phyloP scores from a whole-genome alignment of 2,888 invertebrate species.

The Fabriciana adippe region DNA sequence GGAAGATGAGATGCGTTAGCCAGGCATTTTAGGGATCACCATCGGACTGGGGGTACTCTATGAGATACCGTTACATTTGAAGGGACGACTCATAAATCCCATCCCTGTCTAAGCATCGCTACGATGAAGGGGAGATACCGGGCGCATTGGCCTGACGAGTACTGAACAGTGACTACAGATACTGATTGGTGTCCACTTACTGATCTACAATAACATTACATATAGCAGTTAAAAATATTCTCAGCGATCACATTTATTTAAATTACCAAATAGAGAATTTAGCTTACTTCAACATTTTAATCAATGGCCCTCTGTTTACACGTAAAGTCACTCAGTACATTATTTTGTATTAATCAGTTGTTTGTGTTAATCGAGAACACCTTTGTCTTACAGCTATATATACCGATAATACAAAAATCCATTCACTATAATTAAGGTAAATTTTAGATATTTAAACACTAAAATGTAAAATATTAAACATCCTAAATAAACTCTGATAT shows the following conservation, averaged over 20 bases:
- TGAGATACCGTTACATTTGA: slow-evolving; percentile 35
- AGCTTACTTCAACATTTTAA: slow-evolving; percentile 80
- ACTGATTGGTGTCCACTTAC: slow-evolving; percentile 62
- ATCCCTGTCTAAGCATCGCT: too few relatives aligned
- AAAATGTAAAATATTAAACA: slow-evolving; percentile 82
- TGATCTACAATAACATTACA: slow-evolving; percentile 73
- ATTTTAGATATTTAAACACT: slow-evolving; percentile 82
- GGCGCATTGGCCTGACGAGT: slow-evolving; percentile 4
- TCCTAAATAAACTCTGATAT: slow-evolving; percentile 83
- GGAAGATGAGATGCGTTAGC: slow-evolving; percentile 23
- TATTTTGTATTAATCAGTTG: slow-evolving; percentile 79
- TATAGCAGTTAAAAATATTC: slow-evolving; percentile 79
- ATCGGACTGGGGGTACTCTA: slow-evolving; percentile 44
- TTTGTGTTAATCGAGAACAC: slow-evolving; percentile 80
- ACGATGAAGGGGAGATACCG: too few relatives aligned
- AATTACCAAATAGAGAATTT: slow-evolving; percentile 81
- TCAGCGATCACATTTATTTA: slow-evolving; percentile 80
- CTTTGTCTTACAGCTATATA: slow-evolving; percentile 78
- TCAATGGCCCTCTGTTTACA: slow-evolving; percentile 83
- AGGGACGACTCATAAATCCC: too few relatives aligned
- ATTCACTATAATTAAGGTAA: slow-evolving; percentile 82
- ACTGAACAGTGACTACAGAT: slow-evolving; percentile 26
- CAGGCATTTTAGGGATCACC: slow-evolving; percentile 3
- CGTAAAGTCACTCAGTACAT: slow-evolving; percentile 82
- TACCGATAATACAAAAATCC: slow-evolving; percentile 83